Percentiles rank a stretch among this genome's conserved stretches.
Conservation (phyloP, 2,113 vertebrate genomes). For the Stegostoma tigrinum region DNA sequence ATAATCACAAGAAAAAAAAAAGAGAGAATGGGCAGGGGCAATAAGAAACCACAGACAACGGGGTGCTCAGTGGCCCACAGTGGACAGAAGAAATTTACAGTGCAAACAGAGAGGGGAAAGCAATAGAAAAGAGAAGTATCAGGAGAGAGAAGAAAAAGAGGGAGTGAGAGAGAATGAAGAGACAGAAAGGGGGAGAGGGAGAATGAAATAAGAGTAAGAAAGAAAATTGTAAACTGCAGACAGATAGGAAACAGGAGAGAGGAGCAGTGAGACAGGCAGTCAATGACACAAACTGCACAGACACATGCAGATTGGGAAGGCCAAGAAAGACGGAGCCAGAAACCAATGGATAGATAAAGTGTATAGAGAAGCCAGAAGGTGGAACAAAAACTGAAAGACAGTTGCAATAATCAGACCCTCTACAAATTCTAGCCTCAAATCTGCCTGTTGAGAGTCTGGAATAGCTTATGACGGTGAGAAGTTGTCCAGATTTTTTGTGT, state of each 20-base stretch:
- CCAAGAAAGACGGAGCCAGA: not conserved
- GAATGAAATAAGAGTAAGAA: no score
- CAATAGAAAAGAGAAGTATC: not conserved
- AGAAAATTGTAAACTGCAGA: no score
- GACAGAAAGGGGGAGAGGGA: no score
- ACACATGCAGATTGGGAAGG: not conserved
- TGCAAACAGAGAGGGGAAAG: not conserved
- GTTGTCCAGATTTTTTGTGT: not conserved
- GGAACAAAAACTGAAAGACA: not conserved
- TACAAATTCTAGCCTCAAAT: not conserved
- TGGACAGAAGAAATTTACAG: no score
- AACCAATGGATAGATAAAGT: not conserved
- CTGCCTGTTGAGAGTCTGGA: not conserved
- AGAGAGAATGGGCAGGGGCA: not conserved
- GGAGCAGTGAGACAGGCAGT: not conserved
- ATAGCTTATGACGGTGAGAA: not conserved
- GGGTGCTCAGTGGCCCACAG: no score
- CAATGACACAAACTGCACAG: not conserved
- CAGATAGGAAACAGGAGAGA: no score
- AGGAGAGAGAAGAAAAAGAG: no score
- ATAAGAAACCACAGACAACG: no score
- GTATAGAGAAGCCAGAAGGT: not conserved
- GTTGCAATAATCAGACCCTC: not conserved
- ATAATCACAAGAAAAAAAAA: not conserved
- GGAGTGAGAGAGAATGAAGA: no score